These are phyloP conservation scores for Pseudococcus viburni DNA, from an alignment of 2,888 invertebrate genomes.

Conservation along the genomic window DNA sequence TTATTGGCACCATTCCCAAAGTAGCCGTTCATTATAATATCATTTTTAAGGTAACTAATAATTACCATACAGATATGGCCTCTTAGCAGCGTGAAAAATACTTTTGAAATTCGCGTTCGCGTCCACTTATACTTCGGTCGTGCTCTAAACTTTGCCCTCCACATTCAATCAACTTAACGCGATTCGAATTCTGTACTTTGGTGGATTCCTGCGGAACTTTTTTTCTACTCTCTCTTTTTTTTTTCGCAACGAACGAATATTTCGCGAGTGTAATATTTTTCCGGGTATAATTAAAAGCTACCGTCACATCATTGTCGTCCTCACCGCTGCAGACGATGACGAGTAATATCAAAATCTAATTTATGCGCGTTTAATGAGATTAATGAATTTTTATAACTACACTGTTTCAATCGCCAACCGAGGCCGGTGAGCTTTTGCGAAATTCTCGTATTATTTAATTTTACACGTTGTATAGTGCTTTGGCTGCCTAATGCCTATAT, in stretches of 20 bases:
- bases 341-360: constrained; percentile 33
- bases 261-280: background rate
- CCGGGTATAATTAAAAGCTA: background rate
- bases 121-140: background rate
- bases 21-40: constrained; percentile 54
- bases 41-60: constrained; percentile 42
- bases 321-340: background rate
- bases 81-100: constrained; percentile 7
- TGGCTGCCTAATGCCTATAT: background rate
- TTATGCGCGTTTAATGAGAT: constrained; percentile 44
- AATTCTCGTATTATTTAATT: background rate
- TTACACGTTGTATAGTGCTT: background rate
- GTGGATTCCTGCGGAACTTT: background rate
- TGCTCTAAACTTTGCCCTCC: background rate
- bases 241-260: background rate
- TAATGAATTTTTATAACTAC: constrained; percentile 45
- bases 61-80: constrained; percentile 31
- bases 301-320: background rate
- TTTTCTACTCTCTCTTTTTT: background rate
- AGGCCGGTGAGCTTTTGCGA: constrained; percentile 4
- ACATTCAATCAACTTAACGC: background rate
- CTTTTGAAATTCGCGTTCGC: background rate
- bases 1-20: constrained; percentile 32
- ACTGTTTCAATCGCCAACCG: background rate
- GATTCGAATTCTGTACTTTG: background rate